A percentile compares a stretch with the other conserved stretches of the same genome.
These are phyloP conservation scores for Holotrichia oblita DNA, from an alignment of 1,140 invertebrate genomes.

Conservation along the genomic window DNA sequence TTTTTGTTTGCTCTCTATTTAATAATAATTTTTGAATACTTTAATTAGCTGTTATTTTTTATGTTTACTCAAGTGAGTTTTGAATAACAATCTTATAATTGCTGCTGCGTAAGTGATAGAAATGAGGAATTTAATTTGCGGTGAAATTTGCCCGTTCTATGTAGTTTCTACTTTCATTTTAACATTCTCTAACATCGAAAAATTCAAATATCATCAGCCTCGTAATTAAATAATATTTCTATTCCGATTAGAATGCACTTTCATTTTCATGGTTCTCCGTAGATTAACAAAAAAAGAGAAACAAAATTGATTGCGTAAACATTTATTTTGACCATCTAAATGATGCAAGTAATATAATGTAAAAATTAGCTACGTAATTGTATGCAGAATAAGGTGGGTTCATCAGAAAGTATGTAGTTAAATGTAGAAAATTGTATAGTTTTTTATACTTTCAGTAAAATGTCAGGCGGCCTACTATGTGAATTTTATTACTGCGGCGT, in stretches of 20 bases:
- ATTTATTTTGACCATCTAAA: too few relatives aligned
- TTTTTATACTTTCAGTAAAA: too few relatives aligned
- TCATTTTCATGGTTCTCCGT: neutral
- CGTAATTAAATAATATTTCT: constrained; percentile 27
- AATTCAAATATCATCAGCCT: constrained; percentile 22
- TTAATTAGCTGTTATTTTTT: too few relatives aligned
- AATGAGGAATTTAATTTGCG: neutral
- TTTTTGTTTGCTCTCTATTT: too few relatives aligned
- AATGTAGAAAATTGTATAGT: too few relatives aligned
- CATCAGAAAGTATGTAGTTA: too few relatives aligned
- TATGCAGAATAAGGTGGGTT: too few relatives aligned
- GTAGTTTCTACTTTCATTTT: constrained; percentile 32
- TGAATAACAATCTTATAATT: neutral
- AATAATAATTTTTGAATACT: too few relatives aligned
- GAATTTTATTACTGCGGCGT: too few relatives aligned
- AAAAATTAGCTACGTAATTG: neutral
- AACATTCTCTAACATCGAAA: neutral
- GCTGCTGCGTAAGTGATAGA: neutral
- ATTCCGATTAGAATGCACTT: constrained; percentile 16
- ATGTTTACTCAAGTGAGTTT: too few relatives aligned
- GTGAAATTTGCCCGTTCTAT: constrained; percentile 1
- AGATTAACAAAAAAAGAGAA: neutral
- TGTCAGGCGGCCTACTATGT: too few relatives aligned
- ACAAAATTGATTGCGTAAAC: too few relatives aligned
- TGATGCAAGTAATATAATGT: neutral